These are phyloP conservation scores for Platysteira castanea DNA, from an alignment of 2,113 vertebrate species.

Conservation along the genomic window DNA sequence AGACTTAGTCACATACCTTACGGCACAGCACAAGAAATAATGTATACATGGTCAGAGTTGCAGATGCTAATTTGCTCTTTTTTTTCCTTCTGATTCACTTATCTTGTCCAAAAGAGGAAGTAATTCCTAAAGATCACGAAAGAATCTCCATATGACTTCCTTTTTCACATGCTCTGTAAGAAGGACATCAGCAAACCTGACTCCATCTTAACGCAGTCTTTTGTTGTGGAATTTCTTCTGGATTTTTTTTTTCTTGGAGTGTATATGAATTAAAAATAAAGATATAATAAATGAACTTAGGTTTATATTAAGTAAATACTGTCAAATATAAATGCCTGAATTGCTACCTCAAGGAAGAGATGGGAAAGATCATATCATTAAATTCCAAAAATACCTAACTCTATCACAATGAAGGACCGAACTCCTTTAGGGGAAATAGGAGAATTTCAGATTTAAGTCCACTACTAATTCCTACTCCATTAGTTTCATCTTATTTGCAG, in stretches of 20 bases:
- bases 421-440: background rate
- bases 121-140: background rate
- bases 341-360: conserved; percentile 22
- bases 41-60: conserved; percentile 24
- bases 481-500: conserved; percentile 7
- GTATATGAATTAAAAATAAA: conserved; percentile 38
- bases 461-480: conserved; percentile 5
- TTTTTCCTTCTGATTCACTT: background rate
- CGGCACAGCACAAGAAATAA: background rate
- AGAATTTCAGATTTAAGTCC: background rate
- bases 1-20: background rate
- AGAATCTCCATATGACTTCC: background rate
- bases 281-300: conserved; percentile 1
- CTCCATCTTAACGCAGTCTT: conserved; percentile 57
- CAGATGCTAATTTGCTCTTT: background rate
- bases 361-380: background rate
- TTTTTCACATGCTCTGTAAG: background rate
- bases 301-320: conserved; percentile 43
- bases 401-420: background rate
- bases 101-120: conserved; percentile 8
- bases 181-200: conserved; percentile 21
- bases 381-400: background rate
- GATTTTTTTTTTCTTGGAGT: background rate
- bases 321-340: conserved; percentile 46
- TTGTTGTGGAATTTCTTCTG: conserved; percentile 28